Base-by-base conservation (phyloP, 2,113 vertebrate species). In the Phalacrocorax carbo region DNA sequence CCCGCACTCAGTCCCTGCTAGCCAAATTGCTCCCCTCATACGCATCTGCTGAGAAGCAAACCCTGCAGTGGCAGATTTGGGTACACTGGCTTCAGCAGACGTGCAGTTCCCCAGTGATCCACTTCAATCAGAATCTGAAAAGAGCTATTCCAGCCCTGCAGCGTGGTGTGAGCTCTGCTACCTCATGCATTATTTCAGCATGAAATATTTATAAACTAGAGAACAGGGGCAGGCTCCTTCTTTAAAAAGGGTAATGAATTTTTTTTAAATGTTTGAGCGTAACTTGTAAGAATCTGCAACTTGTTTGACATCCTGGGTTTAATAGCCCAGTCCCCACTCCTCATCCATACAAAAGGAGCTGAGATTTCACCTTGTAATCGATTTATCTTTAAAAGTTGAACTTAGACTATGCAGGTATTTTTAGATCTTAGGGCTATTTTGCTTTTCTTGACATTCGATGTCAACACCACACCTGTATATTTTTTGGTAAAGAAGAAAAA, bases 131-230 rank as follows among this genome's bases (percentile, higher is more conserved):
- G 84, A 94, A 94, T 89, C 69, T 1, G 1, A 86, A 80, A 96
- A n/a, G 79, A 79, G 55, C 6, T 6, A 85, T 82, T 38, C 18
- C 69, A 85, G 72, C 51, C 92, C 90, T 88, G 66, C 69, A 85
- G 86, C 27, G 0, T 65, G 86, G 36, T 55, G 64, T 84, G 76
- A 95, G 66, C 32, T 61, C 46, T 94, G 75, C 68, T 88, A 82
- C 85, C 87, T 93, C 66, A 90, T 87, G 93, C 97, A 84, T 91
- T 86, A 80, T 89, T 81, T 89, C 92, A 89, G 72, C 77, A 95
- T 55, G 18, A 95, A 96, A 97, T 96, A 97, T 94, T 97, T 95
- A 98, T 83, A 81, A 89, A 90, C 10, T 58, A 70, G 68, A 91
- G 86, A 93, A 88, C 64, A 88, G 76, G 82, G 34, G 30, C 54